A percentile compares a stretch with the other conserved stretches of the same genome.
Evolutionary conservation across 2,113 vertebrate genomes (phyloP).

Genomic region (Meriones unguiculatus): DNA sequence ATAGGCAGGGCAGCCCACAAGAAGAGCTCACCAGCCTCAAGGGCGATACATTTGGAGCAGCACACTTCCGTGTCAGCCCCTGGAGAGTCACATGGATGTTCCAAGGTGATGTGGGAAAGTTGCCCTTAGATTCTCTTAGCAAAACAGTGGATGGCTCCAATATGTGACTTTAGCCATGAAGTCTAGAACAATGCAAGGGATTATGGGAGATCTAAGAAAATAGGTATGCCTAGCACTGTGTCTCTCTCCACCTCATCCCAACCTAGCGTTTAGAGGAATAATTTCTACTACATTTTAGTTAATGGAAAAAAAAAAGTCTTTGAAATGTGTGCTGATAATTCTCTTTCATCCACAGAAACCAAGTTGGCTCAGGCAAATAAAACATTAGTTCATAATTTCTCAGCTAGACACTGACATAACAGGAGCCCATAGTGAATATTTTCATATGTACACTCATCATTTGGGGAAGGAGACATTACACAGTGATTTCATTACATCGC

Average conservation of each 20-base stretch:
- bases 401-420: not conserved
- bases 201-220: slow-evolving; percentile 27
- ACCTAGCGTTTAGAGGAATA: not conserved
- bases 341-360: not conserved
- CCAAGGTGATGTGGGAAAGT: not conserved
- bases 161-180: not conserved
- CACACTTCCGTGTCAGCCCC: not conserved
- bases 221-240: not conserved
- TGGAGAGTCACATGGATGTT: not conserved
- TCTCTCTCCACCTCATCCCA: not conserved
- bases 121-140: not conserved
- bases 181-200: not conserved
- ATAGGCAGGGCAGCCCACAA: not conserved
- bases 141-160: not conserved
- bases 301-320: not conserved
- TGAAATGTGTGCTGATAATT: not conserved
- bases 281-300: slow-evolving; percentile 9
- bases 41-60: not conserved
- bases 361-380: slow-evolving; percentile 37
- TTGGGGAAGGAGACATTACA: not conserved
- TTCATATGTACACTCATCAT: not conserved
- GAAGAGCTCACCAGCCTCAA: not conserved
- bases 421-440: not conserved
- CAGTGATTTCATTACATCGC: not conserved
- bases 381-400: slow-evolving; percentile 29